A percentile compares a stretch with the other conserved stretches of the same genome.
phyloP scores from a whole-genome alignment of 2,113 vertebrate genomes.

The Takifugu flavidus region DNA sequence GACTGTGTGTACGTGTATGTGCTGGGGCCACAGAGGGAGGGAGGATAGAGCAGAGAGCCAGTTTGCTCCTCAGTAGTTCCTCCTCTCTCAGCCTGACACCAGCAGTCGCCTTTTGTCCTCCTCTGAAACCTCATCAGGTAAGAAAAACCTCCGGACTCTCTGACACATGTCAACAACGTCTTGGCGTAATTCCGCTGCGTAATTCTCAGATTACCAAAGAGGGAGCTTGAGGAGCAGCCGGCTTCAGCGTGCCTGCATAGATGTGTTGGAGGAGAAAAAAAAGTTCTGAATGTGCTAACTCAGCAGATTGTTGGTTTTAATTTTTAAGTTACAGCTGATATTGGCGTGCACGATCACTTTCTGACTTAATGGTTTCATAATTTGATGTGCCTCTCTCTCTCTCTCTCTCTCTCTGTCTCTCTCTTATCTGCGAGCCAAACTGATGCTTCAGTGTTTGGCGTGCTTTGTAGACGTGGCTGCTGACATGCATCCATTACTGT shows the following conservation, averaged over 20 bases:
- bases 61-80: conserved; percentile 32
- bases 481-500: conserved; percentile 17
- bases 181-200: background rate
- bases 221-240: conserved; percentile 6
- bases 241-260: conserved; percentile 27
- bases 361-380: no score
- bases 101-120: conserved; percentile 13
- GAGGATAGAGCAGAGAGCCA: conserved; percentile 4
- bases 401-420: no score
- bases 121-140: conserved; percentile 47
- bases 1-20: conserved; percentile 1
- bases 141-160: conserved; percentile 33
- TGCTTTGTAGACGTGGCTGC: conserved; percentile 59
- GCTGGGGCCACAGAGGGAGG: background rate
- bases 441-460: conserved; percentile 25
- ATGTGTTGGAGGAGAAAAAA: conserved; percentile 7
- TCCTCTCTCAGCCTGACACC: conserved; percentile 34
- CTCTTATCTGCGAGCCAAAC: no score
- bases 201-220: background rate
- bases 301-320: conserved; percentile 22
- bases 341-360: background rate
- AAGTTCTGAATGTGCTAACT: conserved; percentile 40
- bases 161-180: conserved; percentile 23
- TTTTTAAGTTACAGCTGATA: conserved; percentile 7
- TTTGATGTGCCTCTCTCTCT: no score